Evolutionary conservation across 2,888 invertebrate genomes (phyloP), one percentile per base, ranked within the genome.

Genomic region (Tiphia femorata): DNA sequence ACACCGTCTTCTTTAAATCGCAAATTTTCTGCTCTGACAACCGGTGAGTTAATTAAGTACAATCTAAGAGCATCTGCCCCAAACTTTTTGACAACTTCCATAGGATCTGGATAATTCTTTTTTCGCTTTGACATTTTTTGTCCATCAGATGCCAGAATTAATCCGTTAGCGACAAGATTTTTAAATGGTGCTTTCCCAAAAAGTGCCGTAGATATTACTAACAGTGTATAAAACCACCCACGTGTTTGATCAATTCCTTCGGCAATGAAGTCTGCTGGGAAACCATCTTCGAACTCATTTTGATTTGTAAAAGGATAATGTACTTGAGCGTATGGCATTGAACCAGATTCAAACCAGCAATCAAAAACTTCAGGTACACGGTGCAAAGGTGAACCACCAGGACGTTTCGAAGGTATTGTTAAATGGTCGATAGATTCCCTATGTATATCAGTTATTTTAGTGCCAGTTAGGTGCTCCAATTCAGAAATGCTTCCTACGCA

Each of bases 321-420:
- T 72, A 90, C 88, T 81, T 97, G 97, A 0, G 97, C 98, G 78
- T 97, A 99, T 0, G 99, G 99, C 99, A 99, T 99, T 16, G 97
- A 96, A 3, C 99, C 98, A 0, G 97, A 97, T 83, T 99, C 99
- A 85, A 99, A 99, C 99, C 99, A 99, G 82, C 99, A 99, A 84
- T 99, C 99, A 84, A 99, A 99, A 0, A 99, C 98, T 84, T 98
- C 97, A 0, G 91, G 80, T 3, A 99, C 91, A 49, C 99, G 88
- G 62, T 87, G 89, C 23, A 99, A 84, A 8, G 94, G 93, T 2
- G 96, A 95, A 54, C 91, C 88, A 4, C 96, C 97, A 0, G 91
- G 89, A 27, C 91, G 87, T 49, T 86, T 86, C 0, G 98, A 98
- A 0, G 98, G 97, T 73, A 99, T 98, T 76, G 93, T 93, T 58